Percentiles rank a stretch among this genome's conserved stretches.
phyloP scores from a whole-genome alignment of 2,113 vertebrate species.

The Nyctereutes procyonoides region DNA sequence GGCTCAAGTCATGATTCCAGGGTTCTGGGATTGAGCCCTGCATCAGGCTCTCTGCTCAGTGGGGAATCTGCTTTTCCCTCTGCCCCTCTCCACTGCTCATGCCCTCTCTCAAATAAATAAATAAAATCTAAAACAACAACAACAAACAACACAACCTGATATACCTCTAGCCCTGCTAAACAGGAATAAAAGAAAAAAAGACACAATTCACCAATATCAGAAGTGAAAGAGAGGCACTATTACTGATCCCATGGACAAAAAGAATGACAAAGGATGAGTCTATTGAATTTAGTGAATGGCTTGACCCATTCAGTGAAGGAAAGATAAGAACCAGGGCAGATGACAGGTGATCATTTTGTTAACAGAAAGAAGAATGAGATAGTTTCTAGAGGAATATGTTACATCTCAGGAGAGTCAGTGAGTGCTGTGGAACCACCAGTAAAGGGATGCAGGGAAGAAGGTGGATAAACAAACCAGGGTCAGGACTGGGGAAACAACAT shows the following conservation, averaged over 20 bases:
- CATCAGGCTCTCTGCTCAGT: neutral
- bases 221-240: neutral
- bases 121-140: neutral
- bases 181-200: neutral
- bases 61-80: neutral
- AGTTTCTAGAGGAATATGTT: neutral
- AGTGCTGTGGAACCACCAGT: neutral
- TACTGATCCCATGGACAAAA: neutral
- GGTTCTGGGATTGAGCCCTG: neutral
- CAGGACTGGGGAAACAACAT: neutral
- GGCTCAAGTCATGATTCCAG: neutral
- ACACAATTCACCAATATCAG: neutral
- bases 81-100: neutral
- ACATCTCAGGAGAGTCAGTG: neutral
- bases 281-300: neutral
- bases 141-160: neutral
- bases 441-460: neutral
- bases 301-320: neutral
- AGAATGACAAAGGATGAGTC: neutral
- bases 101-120: neutral
- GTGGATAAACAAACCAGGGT: neutral
- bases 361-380: neutral
- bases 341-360: neutral
- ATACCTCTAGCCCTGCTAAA: neutral
- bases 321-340: neutral